Conservation (phyloP, 2,113 vertebrate species). For the Nibea coibor region DNA sequence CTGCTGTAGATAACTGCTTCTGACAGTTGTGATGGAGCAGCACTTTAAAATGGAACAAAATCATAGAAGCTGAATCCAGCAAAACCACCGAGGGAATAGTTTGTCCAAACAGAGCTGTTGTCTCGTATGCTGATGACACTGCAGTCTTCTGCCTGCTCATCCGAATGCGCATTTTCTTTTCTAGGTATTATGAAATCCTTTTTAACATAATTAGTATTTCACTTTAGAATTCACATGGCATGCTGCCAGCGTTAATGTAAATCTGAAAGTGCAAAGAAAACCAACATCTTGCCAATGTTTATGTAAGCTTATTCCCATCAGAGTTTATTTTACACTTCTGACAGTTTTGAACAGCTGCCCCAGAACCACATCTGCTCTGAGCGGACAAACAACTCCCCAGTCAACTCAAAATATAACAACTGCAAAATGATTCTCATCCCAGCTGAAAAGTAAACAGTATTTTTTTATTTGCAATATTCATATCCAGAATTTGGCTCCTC, state of each 20-base stretch:
- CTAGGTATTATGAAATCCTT: neutral
- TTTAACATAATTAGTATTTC: neutral
- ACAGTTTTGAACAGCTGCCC: conserved; percentile 62
- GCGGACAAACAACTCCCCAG: conserved; percentile 44
- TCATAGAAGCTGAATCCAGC: conserved; percentile 63
- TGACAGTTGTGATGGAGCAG: conserved; percentile 70
- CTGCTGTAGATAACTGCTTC: conserved; percentile 40
- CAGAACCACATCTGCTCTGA: conserved; percentile 54
- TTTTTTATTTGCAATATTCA: neutral
- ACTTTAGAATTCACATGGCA: neutral
- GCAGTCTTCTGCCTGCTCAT: conserved; percentile 18
- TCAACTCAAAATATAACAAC: neutral
- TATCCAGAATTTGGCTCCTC: neutral
- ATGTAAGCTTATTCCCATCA: conserved; percentile 42
- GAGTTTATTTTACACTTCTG: conserved; percentile 47
- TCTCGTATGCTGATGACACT: conserved; percentile 22
- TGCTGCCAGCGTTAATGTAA: conserved; percentile 14
- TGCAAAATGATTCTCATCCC: neutral
- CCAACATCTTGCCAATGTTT: conserved; percentile 38
- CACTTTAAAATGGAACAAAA: conserved; percentile 72
- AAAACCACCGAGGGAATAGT: conserved; percentile 41
- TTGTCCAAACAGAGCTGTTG: conserved; percentile 37
- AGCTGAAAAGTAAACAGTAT: neutral
- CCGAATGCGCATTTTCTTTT: neutral
- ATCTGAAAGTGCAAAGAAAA: conserved; percentile 19